Evolutionary conservation across 2,888 invertebrate species (phyloP), one percentile per base, ranked within the genome.

Genomic region (Lottia gigantea): DNA sequence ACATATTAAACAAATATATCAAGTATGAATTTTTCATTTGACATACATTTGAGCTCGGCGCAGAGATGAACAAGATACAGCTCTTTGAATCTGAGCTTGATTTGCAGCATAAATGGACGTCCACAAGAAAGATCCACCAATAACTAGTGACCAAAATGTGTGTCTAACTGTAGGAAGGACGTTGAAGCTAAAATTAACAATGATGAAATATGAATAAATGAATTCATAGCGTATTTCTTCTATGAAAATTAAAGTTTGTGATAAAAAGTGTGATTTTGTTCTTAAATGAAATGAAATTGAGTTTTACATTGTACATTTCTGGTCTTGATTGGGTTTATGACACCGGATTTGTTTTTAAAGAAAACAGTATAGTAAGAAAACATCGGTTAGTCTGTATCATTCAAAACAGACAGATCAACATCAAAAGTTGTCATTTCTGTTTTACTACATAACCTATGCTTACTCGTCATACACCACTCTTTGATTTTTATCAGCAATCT

Each of bases 81-180:
- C 95, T 87, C 97, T 94, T 88, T 97, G 97, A 55, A 97, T 94
- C 71, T 96, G 95, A 0, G 96, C 95, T 89, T 97, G 97, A 89
- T 97, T 97, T 46, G 95, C 94, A 84, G 95, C 95, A 89, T 96
- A 97, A 91, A 97, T 93, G 66, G 95, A 94, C 68, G 94, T 91
- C 96, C 96, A 97, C 82, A 95, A 95, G 86, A 97, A 93, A 15
- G 94, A 94, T 1, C 95, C 96, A 16, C 96, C 97, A 69, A 95
- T 90, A 7, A 94, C 86, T 1, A 94, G 92, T 2, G 93, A 91
- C 95, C 96, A 97, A 77, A 96, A 93, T 40, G 95, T 95, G 86
- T 96, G 96, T 0, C 96, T 92, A 0, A 93, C 92, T 0, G 95
- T 94, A 0, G 95, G 95, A 86, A 92, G 92, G 0, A 93, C 91